Evolutionary conservation across 1,140 invertebrate species (phyloP).

Genomic region (Dermatophagoides farinae): DNA sequence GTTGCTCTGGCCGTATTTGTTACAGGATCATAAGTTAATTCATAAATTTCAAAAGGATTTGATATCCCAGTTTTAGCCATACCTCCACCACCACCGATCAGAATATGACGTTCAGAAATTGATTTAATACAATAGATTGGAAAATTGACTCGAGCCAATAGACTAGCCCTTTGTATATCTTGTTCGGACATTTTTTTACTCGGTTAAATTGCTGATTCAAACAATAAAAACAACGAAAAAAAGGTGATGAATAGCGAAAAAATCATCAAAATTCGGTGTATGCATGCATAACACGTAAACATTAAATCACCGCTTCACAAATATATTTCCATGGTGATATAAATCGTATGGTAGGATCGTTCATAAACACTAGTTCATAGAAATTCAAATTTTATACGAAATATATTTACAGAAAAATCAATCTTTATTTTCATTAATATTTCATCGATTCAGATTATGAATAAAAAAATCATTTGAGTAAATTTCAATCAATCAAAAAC

Average conservation of each 20-base stretch:
- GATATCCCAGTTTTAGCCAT: slow-evolving; percentile 79
- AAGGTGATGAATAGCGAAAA: neutral
- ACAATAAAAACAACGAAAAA: neutral
- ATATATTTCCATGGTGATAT: neutral
- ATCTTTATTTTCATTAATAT: neutral
- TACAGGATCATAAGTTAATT: slow-evolving; percentile 7
- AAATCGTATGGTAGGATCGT: too few species aligned
- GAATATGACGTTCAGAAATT: slow-evolving; percentile 69
- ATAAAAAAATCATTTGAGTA: neutral
- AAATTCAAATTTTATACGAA: neutral
- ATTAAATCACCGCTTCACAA: neutral
- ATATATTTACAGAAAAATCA: too few species aligned
- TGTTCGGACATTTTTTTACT: neutral
- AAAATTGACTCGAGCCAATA: slow-evolving; percentile 47
- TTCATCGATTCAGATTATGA: too few species aligned
- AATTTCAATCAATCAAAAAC: neutral
- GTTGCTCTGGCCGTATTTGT: neutral
- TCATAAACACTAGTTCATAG: too few species aligned
- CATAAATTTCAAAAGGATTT: slow-evolving; percentile 40
- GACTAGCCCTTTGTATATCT: neutral
- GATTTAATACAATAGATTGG: slow-evolving; percentile 73
- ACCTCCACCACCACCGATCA: slow-evolving; percentile 85
- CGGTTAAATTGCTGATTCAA: neutral
- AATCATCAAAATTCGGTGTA: neutral
- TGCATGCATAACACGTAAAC: neutral